Conservation (phyloP, 2,888 invertebrate species). For the Lamellibrachia columna region DNA sequence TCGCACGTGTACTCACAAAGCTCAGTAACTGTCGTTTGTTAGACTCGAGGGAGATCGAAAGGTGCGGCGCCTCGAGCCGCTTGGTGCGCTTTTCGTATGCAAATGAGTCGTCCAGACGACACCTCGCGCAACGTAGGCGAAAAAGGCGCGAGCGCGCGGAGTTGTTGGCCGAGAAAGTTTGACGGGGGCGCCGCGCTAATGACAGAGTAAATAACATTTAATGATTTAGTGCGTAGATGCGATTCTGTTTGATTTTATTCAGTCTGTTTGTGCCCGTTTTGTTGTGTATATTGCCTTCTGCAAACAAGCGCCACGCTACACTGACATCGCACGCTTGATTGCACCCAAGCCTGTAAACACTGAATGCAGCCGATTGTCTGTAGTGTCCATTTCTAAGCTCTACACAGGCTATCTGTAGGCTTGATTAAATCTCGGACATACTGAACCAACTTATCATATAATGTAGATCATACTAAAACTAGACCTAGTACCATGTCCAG, state of each 20-base stretch:
- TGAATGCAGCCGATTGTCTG: too few relatives aligned
- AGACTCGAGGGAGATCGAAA: not conserved
- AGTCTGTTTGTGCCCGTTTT: not conserved
- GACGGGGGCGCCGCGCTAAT: not conserved
- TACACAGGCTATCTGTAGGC: not conserved
- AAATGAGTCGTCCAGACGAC: not conserved
- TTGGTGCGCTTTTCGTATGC: constrained; percentile 9
- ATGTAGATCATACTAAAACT: constrained; percentile 10
- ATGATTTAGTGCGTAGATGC: constrained; percentile 6
- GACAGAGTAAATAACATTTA: constrained; percentile 16
- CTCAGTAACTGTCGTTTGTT: not conserved
- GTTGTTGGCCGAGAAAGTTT: not conserved
- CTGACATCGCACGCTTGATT: not conserved
- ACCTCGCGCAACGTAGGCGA: not conserved
- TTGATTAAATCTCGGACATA: not conserved
- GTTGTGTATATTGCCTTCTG: not conserved
- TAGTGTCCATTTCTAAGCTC: not conserved
- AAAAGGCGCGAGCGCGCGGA: not conserved
- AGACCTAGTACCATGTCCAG: not conserved
- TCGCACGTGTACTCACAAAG: not conserved
- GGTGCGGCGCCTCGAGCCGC: not conserved
- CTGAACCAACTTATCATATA: not conserved
- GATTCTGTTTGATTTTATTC: not conserved
- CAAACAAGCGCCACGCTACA: not conserved
- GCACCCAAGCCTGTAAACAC: not conserved